phyloP scores from a whole-genome alignment of 1,140 invertebrate species.

The Semibalanus balanoides region DNA sequence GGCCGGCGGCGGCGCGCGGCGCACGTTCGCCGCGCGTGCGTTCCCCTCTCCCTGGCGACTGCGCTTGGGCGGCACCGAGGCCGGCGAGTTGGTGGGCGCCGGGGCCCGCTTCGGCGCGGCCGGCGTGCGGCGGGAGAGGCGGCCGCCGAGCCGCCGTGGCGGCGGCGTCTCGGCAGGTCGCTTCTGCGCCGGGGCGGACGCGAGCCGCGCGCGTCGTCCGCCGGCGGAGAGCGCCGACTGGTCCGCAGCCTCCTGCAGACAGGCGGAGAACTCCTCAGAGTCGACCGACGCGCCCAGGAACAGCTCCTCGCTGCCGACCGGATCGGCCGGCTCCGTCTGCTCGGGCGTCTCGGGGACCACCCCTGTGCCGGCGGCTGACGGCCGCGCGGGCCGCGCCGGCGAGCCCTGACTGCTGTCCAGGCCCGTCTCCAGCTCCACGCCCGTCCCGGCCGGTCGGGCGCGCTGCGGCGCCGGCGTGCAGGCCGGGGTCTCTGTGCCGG shows the following conservation, averaged over 20 bases:
- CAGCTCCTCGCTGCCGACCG: not conserved
- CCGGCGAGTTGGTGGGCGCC: not conserved
- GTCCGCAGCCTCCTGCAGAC: not conserved
- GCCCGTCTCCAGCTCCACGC: not conserved
- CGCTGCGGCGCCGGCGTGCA: not conserved
- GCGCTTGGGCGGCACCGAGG: not conserved
- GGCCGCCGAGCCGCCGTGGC: too few relatives aligned
- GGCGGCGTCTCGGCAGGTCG: not conserved
- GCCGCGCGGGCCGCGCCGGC: too few relatives aligned
- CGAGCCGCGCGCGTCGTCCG: not conserved
- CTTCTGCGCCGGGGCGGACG: not conserved
- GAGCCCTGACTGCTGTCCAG: not conserved
- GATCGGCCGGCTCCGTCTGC: not conserved
- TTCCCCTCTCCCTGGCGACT: not conserved
- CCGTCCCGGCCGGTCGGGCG: too few relatives aligned
- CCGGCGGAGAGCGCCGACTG: not conserved
- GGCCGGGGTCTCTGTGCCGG: too few relatives aligned
- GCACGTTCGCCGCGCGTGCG: not conserved
- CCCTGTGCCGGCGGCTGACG: too few relatives aligned
- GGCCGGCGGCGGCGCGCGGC: too few relatives aligned
- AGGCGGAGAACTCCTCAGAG: not conserved
- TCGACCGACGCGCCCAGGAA: not conserved
- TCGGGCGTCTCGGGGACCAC: not conserved
- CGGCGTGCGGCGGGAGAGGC: not conserved
- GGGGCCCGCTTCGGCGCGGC: not conserved